Evolutionary conservation across 2,113 vertebrate genomes (phyloP).

Genomic region (Amphiprion percula): DNA sequence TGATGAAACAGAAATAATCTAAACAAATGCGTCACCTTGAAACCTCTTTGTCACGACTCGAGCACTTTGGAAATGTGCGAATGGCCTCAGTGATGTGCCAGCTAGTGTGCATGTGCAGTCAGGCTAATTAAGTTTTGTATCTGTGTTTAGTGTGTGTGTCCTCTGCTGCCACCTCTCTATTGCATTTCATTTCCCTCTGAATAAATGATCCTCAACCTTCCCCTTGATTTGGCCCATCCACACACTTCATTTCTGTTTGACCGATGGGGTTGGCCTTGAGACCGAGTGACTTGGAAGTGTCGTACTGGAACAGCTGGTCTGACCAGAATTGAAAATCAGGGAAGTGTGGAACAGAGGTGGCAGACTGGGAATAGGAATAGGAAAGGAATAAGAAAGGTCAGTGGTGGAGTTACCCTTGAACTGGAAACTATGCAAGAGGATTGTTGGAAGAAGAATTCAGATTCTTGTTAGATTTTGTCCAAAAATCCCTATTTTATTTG

Average conservation of each 20-base stretch:
- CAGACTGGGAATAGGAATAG: conserved; percentile 1
- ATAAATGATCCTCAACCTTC: conserved; percentile 18
- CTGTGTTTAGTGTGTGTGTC: neutral
- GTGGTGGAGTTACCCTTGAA: too few relatives aligned
- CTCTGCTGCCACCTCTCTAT: neutral
- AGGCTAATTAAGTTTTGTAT: neutral
- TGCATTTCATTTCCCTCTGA: conserved; percentile 24
- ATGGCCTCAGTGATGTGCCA: neutral
- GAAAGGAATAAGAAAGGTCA: neutral
- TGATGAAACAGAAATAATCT: conserved; percentile 41
- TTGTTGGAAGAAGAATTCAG: neutral
- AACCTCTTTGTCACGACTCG: neutral
- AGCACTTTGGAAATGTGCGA: neutral
- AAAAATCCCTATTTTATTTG: too few relatives aligned
- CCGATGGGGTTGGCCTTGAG: neutral
- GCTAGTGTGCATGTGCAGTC: neutral
- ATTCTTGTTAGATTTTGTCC: too few relatives aligned
- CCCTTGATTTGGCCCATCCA: conserved; percentile 18
- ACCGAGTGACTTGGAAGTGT: neutral
- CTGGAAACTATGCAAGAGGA: conserved; percentile 14
- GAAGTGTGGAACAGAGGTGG: neutral
- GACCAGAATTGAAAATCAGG: conserved; percentile 42
- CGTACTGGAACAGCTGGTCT: conserved; percentile 20
- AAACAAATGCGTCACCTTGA: conserved; percentile 55
- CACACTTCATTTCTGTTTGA: conserved; percentile 1